Evolutionary conservation across 2,888 invertebrate species (phyloP).

Genomic region (Drosophila melanosoma): DNA sequence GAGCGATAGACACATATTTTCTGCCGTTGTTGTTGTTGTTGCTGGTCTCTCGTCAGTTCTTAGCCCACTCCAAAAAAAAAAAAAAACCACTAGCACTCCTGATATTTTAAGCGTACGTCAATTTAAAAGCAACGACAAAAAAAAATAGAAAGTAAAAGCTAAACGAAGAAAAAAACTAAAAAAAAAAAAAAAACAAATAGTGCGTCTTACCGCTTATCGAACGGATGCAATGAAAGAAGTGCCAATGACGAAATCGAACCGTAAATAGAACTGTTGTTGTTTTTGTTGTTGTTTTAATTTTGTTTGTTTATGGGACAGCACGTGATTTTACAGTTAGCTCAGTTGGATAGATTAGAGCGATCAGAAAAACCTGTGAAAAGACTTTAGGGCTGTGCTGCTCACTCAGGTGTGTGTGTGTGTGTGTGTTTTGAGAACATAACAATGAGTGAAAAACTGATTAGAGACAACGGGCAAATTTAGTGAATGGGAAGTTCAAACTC

Average conservation of each 20-base stretch:
- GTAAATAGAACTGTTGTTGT: conserved; percentile 43
- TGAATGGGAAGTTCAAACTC: conserved; percentile 73
- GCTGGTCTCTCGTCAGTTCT: conserved; percentile 28
- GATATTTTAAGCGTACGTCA: conserved; percentile 54
- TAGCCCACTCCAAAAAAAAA: conserved; percentile 18
- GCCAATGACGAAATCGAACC: conserved; percentile 63
- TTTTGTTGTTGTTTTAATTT: conserved; percentile 5
- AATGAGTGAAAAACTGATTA: conserved; percentile 54
- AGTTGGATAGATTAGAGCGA: conserved; percentile 19
- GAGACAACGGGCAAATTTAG: conserved; percentile 68
- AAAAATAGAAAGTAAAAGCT: conserved; percentile 65
- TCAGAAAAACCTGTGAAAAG: neutral
- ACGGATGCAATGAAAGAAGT: conserved; percentile 45
- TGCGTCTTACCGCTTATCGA: conserved; percentile 53
- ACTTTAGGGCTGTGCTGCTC: conserved; percentile 2
- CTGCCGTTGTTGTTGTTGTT: neutral
- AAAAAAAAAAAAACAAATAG: conserved; percentile 7
- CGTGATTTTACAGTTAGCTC: conserved; percentile 45
- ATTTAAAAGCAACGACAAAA: conserved; percentile 31
- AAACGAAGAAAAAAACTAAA: conserved; percentile 12
- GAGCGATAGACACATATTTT: conserved; percentile 27
- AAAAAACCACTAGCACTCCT: conserved; percentile 5
- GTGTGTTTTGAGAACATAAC: conserved; percentile 38
- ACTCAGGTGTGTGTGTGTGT: conserved; percentile 19
- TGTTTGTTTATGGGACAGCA: conserved; percentile 25